A percentile compares a stretch with the other conserved stretches of the same genome.
Evolutionary conservation across 2,888 invertebrate genomes (phyloP).

Genomic region (Lepidocyrtinus sp.): DNA sequence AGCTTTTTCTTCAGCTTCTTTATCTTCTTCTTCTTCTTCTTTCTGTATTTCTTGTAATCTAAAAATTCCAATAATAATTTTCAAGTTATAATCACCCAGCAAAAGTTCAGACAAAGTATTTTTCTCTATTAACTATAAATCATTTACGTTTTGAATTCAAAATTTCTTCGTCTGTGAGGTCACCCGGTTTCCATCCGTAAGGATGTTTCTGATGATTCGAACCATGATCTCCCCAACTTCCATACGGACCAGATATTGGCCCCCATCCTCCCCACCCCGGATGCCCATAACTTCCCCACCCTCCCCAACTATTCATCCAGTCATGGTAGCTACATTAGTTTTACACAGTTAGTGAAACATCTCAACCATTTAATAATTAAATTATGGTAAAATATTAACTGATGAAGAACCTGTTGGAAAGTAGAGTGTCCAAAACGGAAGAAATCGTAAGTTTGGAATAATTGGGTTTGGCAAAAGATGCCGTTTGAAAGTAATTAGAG

Average conservation of each 20-base stretch:
- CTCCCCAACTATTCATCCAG: conserved; percentile 33
- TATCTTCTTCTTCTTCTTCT: conserved; percentile 69
- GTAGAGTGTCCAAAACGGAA: no score
- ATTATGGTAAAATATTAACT: no score
- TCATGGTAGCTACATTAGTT: conserved; percentile 33
- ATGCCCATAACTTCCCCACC: conserved; percentile 17
- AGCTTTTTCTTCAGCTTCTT: conserved; percentile 69
- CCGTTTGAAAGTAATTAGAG: no score
- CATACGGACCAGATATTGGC: conserved; percentile 24
- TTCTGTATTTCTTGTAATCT: conserved; percentile 70
- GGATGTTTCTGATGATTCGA: conserved; percentile 44
- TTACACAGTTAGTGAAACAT: no score
- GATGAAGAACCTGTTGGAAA: no score
- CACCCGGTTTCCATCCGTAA: conserved; percentile 57
- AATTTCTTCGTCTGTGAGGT: conserved; percentile 66
- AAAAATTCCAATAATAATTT: no score
- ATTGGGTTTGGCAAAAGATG: no score
- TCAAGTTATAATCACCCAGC: no score
- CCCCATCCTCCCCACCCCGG: conserved; percentile 45
- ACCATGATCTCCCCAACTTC: conserved; percentile 32
- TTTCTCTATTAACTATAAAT: no score
- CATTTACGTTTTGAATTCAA: conserved; percentile 68
- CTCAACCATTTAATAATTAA: no score
- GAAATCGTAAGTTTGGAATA: no score
- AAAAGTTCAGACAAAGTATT: no score